Evolutionary conservation across 1,140 invertebrate genomes (phyloP).

Genomic region (Hestina assimilis): DNA sequence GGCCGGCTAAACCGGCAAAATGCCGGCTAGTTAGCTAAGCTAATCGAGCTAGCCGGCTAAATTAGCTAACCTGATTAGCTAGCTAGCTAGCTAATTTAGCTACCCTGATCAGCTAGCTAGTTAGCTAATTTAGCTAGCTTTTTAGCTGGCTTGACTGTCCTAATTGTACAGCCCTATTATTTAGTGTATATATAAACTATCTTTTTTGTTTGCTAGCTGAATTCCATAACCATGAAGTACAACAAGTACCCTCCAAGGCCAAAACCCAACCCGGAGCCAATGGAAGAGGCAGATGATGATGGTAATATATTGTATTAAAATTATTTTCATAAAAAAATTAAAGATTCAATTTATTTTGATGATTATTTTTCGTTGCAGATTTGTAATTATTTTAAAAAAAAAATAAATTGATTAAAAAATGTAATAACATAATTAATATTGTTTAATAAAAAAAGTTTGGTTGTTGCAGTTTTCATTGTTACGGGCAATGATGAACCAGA

Average conservation of each 20-base stretch:
- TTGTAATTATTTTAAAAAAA: no score
- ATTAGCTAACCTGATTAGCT: no score
- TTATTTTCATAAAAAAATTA: background rate
- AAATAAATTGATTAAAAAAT: slow-evolving; percentile 2
- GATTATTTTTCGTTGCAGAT: no score
- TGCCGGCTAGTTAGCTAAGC: no score
- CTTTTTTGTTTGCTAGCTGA: slow-evolving; percentile 11
- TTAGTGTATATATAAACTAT: background rate
- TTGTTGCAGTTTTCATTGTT: slow-evolving; percentile 17
- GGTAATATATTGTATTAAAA: slow-evolving; percentile 11
- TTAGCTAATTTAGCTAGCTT: no score
- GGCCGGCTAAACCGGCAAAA: no score
- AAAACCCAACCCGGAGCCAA: slow-evolving; percentile 15
- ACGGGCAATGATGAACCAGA: slow-evolving; percentile 22
- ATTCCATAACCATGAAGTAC: slow-evolving; percentile 13
- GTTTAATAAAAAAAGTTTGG: background rate
- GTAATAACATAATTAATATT: background rate
- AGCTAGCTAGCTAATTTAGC: no score
- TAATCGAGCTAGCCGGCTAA: no score
- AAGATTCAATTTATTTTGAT: background rate
- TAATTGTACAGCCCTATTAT: background rate
- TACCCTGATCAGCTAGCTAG: no score
- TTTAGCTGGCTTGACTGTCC: background rate
- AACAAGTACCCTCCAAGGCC: slow-evolving; percentile 16
- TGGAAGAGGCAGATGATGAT: slow-evolving; percentile 24